phyloP scores from a whole-genome alignment of 2,797 vertebrate species.

The Percopsis omiscomaycus region DNA sequence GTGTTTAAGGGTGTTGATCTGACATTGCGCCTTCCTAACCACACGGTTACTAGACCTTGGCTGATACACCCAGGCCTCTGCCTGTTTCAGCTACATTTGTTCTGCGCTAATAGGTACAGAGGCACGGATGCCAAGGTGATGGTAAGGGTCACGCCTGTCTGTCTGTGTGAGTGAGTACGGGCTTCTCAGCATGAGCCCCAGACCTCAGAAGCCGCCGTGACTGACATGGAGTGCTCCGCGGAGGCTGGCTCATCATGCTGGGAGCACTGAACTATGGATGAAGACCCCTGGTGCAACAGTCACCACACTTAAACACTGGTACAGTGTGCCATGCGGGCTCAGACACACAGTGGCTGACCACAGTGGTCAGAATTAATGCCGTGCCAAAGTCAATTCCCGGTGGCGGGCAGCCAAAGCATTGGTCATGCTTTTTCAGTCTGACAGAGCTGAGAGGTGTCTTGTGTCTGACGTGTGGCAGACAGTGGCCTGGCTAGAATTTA shows the following conservation, averaged over 20 bases:
- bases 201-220: constrained; percentile 40
- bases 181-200: constrained; percentile 32
- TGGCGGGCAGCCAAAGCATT: constrained; percentile 25
- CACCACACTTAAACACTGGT: constrained; percentile 11
- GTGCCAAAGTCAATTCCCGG: constrained; percentile 19
- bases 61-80: constrained; percentile 6
- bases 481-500: constrained; percentile 17
- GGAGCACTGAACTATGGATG: constrained; percentile 54
- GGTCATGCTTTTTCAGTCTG: constrained; percentile 22
- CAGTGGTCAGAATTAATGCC: constrained; percentile 28
- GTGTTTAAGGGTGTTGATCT: no score
- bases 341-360: neutral
- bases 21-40: no score
- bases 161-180: constrained; percentile 23
- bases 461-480: constrained; percentile 11
- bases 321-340: constrained; percentile 2
- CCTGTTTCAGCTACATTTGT: constrained; percentile 9
- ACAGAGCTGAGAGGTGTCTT: constrained; percentile 19
- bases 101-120: constrained; percentile 20
- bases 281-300: constrained; percentile 34
- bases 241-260: constrained; percentile 51
- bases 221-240: constrained; percentile 44
- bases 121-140: constrained; percentile 16
- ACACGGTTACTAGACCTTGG: no score
- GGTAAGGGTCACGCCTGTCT: constrained; percentile 29